Conservation (phyloP, 1,140 invertebrate species). For the Drosophila auraria region DNA sequence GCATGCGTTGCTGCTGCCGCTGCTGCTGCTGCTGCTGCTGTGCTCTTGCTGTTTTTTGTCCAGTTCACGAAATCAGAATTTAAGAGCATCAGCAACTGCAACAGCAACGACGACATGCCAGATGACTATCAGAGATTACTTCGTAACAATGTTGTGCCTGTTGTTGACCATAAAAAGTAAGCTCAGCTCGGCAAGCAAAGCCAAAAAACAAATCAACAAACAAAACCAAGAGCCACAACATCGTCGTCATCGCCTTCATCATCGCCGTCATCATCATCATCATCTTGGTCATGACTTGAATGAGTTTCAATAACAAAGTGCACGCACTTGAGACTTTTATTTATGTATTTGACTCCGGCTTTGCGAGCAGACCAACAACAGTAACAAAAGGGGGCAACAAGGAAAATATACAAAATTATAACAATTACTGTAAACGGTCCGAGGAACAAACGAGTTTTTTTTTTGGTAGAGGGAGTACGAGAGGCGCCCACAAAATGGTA, state of each 20-base stretch:
- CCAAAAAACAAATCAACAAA: conserved; percentile 61
- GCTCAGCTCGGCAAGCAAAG: conserved; percentile 42
- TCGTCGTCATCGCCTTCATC: conserved; percentile 25
- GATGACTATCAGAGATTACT: conserved; percentile 80
- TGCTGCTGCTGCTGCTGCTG: conserved; percentile 2
- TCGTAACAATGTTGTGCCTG: conserved; percentile 57
- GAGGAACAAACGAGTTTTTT: conserved; percentile 17
- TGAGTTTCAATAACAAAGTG: conserved; percentile 82
- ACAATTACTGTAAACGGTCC: conserved; percentile 75
- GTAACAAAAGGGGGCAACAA: conserved; percentile 45
- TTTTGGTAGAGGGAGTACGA: conserved; percentile 5
- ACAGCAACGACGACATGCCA: conserved; percentile 57
- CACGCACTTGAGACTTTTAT: conserved; percentile 81
- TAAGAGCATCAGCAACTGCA: conserved; percentile 65
- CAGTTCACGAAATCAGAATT: conserved; percentile 80
- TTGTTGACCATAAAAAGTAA: conserved; percentile 74
- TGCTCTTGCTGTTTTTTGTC: conserved; percentile 35
- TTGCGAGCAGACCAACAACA: conserved; percentile 36
- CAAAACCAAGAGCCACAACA: conserved; percentile 49
- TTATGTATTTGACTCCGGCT: conserved; percentile 61
- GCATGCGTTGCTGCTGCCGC: conserved; percentile 60
- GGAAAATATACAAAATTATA: conserved; percentile 73
- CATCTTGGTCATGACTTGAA: conserved; percentile 67
- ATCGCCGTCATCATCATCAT: conserved; percentile 56
- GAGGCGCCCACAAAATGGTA: conserved; percentile 47